phyloP scores from a whole-genome alignment of 2,888 invertebrate species.

The Thereva unica region DNA sequence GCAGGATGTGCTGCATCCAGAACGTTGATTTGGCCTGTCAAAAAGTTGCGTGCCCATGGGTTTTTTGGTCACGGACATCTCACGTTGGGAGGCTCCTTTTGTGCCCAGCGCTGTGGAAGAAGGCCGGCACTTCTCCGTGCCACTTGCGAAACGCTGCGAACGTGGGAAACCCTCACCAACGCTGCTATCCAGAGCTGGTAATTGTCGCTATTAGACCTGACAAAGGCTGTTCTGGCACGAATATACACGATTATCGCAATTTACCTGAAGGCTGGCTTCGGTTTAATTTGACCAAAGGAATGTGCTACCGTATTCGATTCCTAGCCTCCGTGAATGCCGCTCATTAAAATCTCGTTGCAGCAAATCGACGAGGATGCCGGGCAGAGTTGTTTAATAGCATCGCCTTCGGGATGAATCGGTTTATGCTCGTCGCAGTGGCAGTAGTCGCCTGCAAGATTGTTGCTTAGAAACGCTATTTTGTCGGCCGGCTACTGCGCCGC shows the following conservation, averaged over 20 bases:
- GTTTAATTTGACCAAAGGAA: constrained; percentile 30
- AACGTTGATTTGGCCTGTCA: constrained; percentile 33
- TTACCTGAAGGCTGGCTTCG: constrained; percentile 11
- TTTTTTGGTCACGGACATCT: constrained; percentile 27
- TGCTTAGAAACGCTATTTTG: not conserved
- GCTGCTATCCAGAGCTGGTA: constrained; percentile 1
- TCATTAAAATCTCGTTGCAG: constrained; percentile 13
- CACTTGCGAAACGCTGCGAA: constrained; percentile 10
- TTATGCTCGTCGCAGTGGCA: not conserved
- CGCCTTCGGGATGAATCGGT: not conserved
- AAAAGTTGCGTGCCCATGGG: constrained; percentile 36
- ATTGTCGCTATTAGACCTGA: constrained; percentile 29
- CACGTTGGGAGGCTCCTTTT: not conserved
- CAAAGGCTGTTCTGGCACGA: constrained; percentile 13
- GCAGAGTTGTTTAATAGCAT: constrained; percentile 15
- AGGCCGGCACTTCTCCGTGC: not conserved
- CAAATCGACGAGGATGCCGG: constrained; percentile 15
- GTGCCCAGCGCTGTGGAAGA: not conserved
- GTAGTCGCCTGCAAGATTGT: constrained; percentile 11
- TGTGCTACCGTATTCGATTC: constrained; percentile 22
- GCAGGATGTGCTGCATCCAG: not conserved
- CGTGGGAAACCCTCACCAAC: constrained; percentile 11
- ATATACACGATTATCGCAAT: constrained; percentile 13
- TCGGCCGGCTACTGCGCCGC: constrained; percentile 14
- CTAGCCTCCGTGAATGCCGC: not conserved